Percentiles rank a stretch among this genome's conserved stretches.
Evolutionary conservation across 2,113 vertebrate genomes (phyloP).

Genomic region (Anseranas semipalmata): DNA sequence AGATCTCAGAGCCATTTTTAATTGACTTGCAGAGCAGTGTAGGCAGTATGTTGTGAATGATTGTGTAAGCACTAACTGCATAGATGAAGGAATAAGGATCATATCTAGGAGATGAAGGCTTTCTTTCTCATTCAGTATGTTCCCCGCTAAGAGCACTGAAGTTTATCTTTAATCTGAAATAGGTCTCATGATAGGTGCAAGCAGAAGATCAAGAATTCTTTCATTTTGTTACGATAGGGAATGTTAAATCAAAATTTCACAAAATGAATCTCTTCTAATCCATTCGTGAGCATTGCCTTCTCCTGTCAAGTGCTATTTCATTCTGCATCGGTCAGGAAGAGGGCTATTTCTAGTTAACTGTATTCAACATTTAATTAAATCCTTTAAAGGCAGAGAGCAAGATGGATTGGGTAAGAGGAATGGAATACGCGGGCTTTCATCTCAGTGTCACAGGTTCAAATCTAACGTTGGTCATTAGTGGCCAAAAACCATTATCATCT

Average conservation of each 20-base stretch:
- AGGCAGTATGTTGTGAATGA: neutral
- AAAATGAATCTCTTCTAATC: neutral
- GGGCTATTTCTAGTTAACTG: neutral
- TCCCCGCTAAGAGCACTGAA: neutral
- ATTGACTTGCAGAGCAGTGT: neutral
- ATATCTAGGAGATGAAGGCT: neutral
- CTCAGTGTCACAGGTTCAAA: slow-evolving; percentile 43
- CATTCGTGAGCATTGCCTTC: neutral
- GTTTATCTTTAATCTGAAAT: neutral
- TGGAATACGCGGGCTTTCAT: slow-evolving; percentile 3
- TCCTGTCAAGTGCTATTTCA: neutral
- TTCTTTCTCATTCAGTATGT: neutral
- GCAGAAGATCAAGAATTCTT: neutral
- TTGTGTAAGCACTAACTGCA: neutral
- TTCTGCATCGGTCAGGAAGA: neutral
- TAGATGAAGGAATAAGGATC: neutral
- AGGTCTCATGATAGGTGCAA: neutral
- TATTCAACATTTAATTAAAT: neutral
- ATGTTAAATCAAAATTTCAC: neutral
- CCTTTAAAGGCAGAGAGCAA: neutral
- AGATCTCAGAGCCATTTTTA: neutral
- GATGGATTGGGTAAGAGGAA: neutral
- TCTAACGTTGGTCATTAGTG: neutral
- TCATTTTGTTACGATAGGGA: neutral
- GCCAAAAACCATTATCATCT: neutral